Base-by-base conservation (phyloP, 30 jellyfish, hydroid and myxozoan species). In the Sanderia malayensis region DNA sequence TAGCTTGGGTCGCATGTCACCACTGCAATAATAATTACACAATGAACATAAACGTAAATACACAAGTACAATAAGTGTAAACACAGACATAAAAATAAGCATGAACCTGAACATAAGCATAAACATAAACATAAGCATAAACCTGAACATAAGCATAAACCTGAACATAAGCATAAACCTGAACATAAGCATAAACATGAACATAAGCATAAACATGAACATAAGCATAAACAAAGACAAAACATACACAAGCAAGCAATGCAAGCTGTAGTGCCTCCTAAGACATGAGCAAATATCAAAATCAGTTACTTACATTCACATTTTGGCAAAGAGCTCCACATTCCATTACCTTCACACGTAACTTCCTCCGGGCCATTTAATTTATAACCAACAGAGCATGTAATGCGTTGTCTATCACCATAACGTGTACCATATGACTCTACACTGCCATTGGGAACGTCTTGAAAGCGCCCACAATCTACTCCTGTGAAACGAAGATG, bases 1-100 rank as follows among this genome's bases (percentile, higher is more conserved):
- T 64, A 65, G 47, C 69, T 57, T 25, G 69, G 7, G 29, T 78
- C 82, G 33, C 89, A 78, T 4, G 68, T 22, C 7, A 78, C 89
- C 45, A 46, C 89, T 78, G 11, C n/a, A n/a, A n/a, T n/a, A n/a
- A n/a, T n/a, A n/a, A n/a, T n/a, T n/a, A n/a, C n/a, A n/a, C n/a
- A n/a, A n/a, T n/a, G n/a, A n/a, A n/a, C n/a, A n/a, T n/a, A n/a
- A n/a, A n/a, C n/a, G n/a, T n/a, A n/a, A n/a, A n/a, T 41, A 41
- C 8, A 41, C 55, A 6, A 15, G 15, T 41, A 6, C 55, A 41
- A 41, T 41, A 41, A 15, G 11, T 41, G 15, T 6, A 41, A 41
- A 15, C 15, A 8, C 11, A 15, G 15, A 15, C 55, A 41, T 6
- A 41, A 41, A 6, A 8, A 8, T 41, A 41, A 15, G 55, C 8